Evolutionary conservation across 2,113 vertebrate species (phyloP), one percentile per base, ranked within the genome.

Genomic region (Drymodes brunneopygia): DNA sequence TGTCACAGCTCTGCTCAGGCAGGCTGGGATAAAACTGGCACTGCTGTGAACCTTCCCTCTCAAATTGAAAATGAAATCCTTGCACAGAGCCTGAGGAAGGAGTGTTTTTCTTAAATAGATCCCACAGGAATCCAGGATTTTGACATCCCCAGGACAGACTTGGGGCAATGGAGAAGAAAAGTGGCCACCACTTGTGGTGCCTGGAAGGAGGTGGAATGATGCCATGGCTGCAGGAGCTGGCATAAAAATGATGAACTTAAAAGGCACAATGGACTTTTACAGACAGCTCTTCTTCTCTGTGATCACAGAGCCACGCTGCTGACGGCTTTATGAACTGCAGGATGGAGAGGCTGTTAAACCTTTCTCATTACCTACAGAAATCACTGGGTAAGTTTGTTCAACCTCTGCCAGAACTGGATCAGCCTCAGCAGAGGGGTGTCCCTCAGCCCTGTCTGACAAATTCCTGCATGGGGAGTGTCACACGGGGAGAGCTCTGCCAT

Each of bases 211-310:
- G 86, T n/a, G 67, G 79, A 92, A 74, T 3, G 7, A 66, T 33
- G 51, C 33, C 44, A 19, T 4, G n/a, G 75, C 90, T 47, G 54
- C n/a, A 65, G 78, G 15, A 73, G 47, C 18, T 9, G 28, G 77
- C 42, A 71, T 67, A 92, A 95, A 90, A 91, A 84, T 86, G 61
- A 95, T 84, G 48, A 48, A 92, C 70, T 66, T 73, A 31, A 95
- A 89, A 90, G 58, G 67, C 77, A 86, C 67, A 66, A 53, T 13
- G 33, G 69, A 69, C 36, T 89, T 87, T 73, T 15, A 65, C 56
- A 89, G 65, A 67, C 12, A 87, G 74, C 28, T 86, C 24, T 31
- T 67, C 51, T 67, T 22, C 72, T 29, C n/a, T 64, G 38, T 84
- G 64, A 33, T 64, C 88, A 81, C 66, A 84, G 77, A 81, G 51